Evolutionary conservation across 2,113 vertebrate species (phyloP).

Genomic region (Lepisosteus oculatus): DNA sequence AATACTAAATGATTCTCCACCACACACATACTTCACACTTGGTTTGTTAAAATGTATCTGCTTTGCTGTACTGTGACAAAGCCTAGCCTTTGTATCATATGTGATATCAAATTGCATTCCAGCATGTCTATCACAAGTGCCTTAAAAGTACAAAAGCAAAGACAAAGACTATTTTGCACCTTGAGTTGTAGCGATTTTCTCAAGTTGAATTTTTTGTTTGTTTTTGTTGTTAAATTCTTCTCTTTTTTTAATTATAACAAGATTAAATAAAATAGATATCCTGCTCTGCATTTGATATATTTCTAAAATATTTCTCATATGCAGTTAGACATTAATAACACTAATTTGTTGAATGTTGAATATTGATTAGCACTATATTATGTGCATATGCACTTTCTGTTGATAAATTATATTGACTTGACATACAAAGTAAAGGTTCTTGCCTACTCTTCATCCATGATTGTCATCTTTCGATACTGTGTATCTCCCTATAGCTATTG

Average conservation of each 20-base stretch:
- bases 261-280: background rate
- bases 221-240: constrained; percentile 28
- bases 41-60: too few species aligned
- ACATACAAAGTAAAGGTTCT: too few species aligned
- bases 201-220: constrained; percentile 11
- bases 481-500: too few species aligned
- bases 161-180: constrained; percentile 36
- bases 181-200: constrained; percentile 47
- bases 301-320: background rate
- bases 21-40: too few species aligned
- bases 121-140: too few species aligned
- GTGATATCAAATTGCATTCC: too few species aligned
- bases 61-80: too few species aligned
- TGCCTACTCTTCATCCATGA: too few species aligned
- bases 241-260: constrained; percentile 42
- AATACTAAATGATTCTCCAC: too few species aligned
- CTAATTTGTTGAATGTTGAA: constrained; percentile 14
- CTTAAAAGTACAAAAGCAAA: background rate
- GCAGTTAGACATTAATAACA: background rate
- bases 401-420: too few species aligned
- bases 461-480: too few species aligned
- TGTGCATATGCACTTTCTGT: constrained; percentile 26
- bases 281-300: constrained; percentile 4
- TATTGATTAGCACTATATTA: constrained; percentile 15
- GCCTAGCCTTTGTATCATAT: too few species aligned